phyloP scores from a whole-genome alignment of 2,888 invertebrate species.

The Drosophila nigricruria region DNA sequence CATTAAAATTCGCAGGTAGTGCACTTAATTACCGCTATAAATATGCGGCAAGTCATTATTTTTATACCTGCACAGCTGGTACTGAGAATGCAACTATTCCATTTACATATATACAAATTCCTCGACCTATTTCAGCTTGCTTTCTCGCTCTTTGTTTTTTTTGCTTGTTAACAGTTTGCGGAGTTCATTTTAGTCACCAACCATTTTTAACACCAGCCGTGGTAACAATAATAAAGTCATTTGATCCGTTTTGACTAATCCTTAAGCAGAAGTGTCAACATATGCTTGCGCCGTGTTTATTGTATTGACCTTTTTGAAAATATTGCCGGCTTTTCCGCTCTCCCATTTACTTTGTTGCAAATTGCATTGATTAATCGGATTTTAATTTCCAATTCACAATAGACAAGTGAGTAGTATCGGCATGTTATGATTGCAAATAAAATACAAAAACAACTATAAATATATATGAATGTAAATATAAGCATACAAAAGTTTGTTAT shows the following conservation, averaged over 20 bases:
- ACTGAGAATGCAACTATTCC: neutral
- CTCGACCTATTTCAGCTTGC: neutral
- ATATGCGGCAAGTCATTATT: neutral
- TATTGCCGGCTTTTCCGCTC: slow-evolving; percentile 4
- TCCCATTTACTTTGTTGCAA: neutral
- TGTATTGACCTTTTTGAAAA: neutral
- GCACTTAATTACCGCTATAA: slow-evolving; percentile 22
- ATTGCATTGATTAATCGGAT: slow-evolving; percentile 8
- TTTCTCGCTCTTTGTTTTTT: neutral
- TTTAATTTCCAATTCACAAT: slow-evolving; percentile 7
- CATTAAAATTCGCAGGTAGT: slow-evolving; percentile 12
- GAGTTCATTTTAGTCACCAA: neutral
- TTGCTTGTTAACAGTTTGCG: neutral
- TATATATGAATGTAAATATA: neutral
- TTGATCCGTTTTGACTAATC: neutral
- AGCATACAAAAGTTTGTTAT: neutral
- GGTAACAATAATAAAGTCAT: neutral
- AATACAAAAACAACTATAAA: neutral
- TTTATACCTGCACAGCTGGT: slow-evolving; percentile 8
- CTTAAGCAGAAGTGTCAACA: neutral
- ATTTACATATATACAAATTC: neutral
- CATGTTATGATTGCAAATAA: neutral
- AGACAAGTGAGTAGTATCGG: neutral
- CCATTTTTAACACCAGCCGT: neutral
- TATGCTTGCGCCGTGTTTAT: neutral